Percentiles rank a stretch among this genome's conserved stretches.
Evolutionary conservation across 2,113 vertebrate species (phyloP).

Genomic region (Pachyramphus minor): DNA sequence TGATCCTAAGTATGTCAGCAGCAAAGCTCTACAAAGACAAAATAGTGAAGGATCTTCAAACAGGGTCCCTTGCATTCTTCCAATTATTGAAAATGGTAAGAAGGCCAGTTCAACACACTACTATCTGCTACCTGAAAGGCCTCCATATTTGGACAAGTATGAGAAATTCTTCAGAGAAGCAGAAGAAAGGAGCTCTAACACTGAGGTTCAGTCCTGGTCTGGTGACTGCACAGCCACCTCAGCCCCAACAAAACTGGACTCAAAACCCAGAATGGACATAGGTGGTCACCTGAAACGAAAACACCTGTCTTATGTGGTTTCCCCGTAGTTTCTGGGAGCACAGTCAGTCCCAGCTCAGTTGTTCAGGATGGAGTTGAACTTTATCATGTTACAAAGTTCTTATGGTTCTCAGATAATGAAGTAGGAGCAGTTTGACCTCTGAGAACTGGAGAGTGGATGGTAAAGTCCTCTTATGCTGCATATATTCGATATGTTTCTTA

Average conservation of each 20-base stretch:
- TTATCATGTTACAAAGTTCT: constrained; percentile 53
- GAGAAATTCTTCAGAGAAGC: constrained; percentile 85
- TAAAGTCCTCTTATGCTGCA: constrained; percentile 34
- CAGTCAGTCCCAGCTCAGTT: background rate
- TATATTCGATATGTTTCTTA: background rate
- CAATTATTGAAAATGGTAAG: constrained; percentile 89
- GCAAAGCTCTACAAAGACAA: constrained; percentile 88
- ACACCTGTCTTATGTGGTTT: constrained; percentile 72
- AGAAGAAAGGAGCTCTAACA: constrained; percentile 39
- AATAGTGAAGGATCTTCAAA: constrained; percentile 85
- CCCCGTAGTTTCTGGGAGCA: constrained; percentile 42
- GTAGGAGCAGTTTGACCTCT: background rate
- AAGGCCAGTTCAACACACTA: constrained; percentile 93
- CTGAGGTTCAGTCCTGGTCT: constrained; percentile 35
- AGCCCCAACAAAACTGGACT: constrained; percentile 55
- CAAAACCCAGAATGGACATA: constrained; percentile 59
- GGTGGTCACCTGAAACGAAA: constrained; percentile 66
- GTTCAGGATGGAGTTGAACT: constrained; percentile 45
- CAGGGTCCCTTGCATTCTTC: constrained; percentile 87
- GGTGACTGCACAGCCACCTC: constrained; percentile 25
- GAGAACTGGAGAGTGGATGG: constrained; percentile 32
- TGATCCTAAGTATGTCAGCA: constrained; percentile 92
- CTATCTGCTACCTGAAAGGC: constrained; percentile 88
- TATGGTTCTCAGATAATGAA: background rate
- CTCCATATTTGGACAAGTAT: constrained; percentile 81